Percentiles rank a stretch among this genome's conserved stretches.
Evolutionary conservation across 2,113 vertebrate genomes (phyloP).

Genomic region (Equus przewalskii): DNA sequence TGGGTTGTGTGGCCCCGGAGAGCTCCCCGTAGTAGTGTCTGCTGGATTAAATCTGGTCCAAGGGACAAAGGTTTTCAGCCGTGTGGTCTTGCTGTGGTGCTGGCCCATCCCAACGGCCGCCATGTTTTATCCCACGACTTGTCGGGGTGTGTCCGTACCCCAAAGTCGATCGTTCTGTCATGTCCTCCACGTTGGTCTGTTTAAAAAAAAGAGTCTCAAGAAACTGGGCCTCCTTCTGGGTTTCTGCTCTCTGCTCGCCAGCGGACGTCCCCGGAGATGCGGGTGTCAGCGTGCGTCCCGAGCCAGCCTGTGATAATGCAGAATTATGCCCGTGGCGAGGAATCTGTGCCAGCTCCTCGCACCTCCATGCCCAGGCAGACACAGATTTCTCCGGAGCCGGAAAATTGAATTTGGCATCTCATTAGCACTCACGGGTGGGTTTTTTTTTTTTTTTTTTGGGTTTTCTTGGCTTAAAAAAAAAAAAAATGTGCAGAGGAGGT

Average conservation of each 20-base stretch:
- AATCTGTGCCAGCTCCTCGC: not conserved
- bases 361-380: not conserved
- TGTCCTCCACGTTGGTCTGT: not conserved
- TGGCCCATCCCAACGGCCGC: fast-evolving
- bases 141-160: no score
- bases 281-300: fast-evolving
- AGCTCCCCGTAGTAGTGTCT: fast-evolving
- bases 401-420: not conserved
- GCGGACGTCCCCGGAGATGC: not conserved
- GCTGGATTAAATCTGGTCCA: not conserved
- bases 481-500: not conserved
- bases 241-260: not conserved
- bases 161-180: no score
- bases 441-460: fast-evolving
- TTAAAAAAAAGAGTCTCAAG: not conserved
- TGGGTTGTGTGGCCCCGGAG: not conserved
- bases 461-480: not conserved
- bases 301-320: no score
- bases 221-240: not conserved
- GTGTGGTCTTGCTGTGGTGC: fast-evolving
- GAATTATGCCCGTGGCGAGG: fast-evolving
- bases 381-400: not conserved
- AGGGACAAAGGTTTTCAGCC: no score
- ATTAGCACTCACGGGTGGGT: not conserved
- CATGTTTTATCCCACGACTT: fast-evolving